phyloP scores from a whole-genome alignment of 2,113 vertebrate genomes.

The Microcebus griseorufus region DNA sequence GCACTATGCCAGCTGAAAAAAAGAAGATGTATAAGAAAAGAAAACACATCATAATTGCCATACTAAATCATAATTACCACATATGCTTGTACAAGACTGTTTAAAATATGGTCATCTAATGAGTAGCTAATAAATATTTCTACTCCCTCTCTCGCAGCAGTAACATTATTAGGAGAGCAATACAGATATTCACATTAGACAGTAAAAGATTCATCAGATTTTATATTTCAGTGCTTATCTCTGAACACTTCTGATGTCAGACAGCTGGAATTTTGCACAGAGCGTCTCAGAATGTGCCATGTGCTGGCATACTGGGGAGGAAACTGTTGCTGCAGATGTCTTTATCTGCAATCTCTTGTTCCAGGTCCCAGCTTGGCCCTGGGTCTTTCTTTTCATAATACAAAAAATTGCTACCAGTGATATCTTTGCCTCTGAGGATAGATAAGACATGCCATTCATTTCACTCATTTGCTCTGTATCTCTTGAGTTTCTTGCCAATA shows the following conservation, averaged over 20 bases:
- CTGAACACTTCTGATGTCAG: neutral
- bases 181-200: neutral
- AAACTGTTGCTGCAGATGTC: neutral
- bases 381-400: neutral
- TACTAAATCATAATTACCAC: neutral
- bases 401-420: neutral
- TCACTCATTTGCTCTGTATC: neutral
- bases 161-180: neutral
- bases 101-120: neutral
- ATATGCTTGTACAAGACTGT: neutral
- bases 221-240: neutral
- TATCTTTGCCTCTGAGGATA: neutral
- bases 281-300: neutral
- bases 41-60: neutral
- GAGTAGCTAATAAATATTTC: constrained; percentile 45
- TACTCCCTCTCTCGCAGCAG: neutral
- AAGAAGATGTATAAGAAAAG: neutral
- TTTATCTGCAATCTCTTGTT: constrained; percentile 30
- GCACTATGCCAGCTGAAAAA: neutral
- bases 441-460: neutral
- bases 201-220: neutral
- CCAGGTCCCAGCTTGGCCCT: neutral
- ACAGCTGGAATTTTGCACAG: neutral
- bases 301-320: neutral
- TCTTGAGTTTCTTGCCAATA: neutral